Conservation (phyloP, 2,888 invertebrate genomes). For the Norana najaformis region DNA sequence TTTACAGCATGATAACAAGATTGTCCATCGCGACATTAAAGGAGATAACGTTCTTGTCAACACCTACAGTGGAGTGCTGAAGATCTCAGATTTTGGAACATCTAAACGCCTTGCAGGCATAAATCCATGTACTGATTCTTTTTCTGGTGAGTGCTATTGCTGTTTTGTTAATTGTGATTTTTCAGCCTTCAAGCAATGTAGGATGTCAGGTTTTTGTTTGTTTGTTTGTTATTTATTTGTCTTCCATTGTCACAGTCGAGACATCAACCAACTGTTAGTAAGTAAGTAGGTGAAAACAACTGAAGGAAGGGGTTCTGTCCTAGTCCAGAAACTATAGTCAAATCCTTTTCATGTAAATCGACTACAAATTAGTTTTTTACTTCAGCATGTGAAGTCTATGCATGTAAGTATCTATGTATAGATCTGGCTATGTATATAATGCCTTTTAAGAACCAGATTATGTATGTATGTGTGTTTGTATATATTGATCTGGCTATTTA, state of each 20-base stretch:
- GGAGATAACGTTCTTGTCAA: conserved; percentile 98
- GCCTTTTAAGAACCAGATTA: neutral
- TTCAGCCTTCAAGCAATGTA: neutral
- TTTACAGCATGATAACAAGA: conserved; percentile 87
- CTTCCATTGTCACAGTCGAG: neutral
- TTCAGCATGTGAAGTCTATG: neutral
- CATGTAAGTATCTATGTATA: neutral
- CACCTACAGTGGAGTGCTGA: conserved; percentile 95
- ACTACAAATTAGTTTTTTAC: neutral
- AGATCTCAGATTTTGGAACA: conserved; percentile 98
- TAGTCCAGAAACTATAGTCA: neutral
- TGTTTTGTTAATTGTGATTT: neutral
- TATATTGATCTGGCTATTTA: neutral
- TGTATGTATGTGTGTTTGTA: neutral
- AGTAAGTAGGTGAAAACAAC: neutral
- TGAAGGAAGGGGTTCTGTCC: neutral
- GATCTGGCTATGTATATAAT: neutral
- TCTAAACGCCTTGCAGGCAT: conserved; percentile 93
- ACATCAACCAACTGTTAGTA: neutral
- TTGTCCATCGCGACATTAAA: conserved; percentile 97
- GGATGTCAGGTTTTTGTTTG: neutral
- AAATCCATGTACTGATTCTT: conserved; percentile 75
- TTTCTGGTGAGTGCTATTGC: conserved; percentile 69
- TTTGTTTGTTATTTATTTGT: neutral
- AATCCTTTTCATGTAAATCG: no score